Percentiles rank a stretch among this genome's conserved stretches.
phyloP scores from a whole-genome alignment of 2,888 invertebrate genomes.

The Calameuta filiformis region DNA sequence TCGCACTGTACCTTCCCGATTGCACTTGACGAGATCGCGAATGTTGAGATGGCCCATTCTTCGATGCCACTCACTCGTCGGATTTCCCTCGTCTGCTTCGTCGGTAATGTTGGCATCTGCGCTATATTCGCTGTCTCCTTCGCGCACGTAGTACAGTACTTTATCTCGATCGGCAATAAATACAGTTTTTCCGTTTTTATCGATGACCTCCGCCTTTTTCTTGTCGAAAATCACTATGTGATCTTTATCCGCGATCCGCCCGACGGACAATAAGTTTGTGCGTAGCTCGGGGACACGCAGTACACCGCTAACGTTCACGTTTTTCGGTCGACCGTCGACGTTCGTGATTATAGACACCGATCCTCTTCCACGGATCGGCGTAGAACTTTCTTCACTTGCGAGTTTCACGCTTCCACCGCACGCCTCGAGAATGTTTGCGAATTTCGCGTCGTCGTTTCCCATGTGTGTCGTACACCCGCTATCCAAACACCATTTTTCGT shows the following conservation, averaged over 20 bases:
- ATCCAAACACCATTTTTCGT: conserved; percentile 24
- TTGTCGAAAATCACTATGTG: conserved; percentile 10
- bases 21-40: conserved; percentile 21
- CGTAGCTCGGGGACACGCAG: conserved; percentile 15
- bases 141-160: conserved; percentile 20
- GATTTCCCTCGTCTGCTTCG: not conserved
- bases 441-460: conserved; percentile 16
- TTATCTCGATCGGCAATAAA: conserved; percentile 16
- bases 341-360: conserved; percentile 11
- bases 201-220: conserved; percentile 8
- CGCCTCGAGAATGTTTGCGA: conserved; percentile 15
- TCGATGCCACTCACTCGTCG: conserved; percentile 21
- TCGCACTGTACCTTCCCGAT: conserved; percentile 14
- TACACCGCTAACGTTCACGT: conserved; percentile 11
- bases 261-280: conserved; percentile 18
- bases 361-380: conserved; percentile 22
- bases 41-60: conserved; percentile 29
- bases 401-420: conserved; percentile 18
- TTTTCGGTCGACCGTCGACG: conserved; percentile 15
- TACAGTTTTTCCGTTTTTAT: conserved; percentile 8
- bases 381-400: conserved; percentile 8
- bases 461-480: conserved; percentile 29
- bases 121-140: not conserved
- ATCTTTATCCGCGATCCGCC: conserved; percentile 18
- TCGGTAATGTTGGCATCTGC: not conserved